Evolutionary conservation across 2,888 invertebrate genomes (phyloP).

Genomic region (Cerceris rybyensis): DNA sequence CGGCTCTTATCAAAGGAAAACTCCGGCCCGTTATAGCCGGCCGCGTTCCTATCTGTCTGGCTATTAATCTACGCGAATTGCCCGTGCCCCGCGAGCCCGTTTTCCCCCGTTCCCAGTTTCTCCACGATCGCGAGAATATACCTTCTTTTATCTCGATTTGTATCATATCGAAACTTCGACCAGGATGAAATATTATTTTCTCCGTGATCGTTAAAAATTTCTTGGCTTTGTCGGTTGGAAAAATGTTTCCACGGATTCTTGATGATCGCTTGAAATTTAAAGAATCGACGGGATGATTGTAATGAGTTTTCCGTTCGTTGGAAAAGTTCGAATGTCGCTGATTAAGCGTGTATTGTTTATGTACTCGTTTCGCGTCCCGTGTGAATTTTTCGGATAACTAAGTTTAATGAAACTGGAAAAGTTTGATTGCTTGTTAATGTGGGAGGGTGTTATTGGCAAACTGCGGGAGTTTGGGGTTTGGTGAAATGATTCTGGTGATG

Average conservation of each 20-base stretch:
- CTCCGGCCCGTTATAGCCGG: conserved; percentile 50
- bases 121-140: conserved; percentile 21
- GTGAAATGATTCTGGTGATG: too few species aligned
- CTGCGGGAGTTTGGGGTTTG: too few species aligned
- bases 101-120: conserved; percentile 1
- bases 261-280: too few species aligned
- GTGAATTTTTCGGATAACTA: too few species aligned
- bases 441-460: too few species aligned
- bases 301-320: too few species aligned
- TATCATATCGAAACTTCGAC: conserved; percentile 10
- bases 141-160: conserved; percentile 31
- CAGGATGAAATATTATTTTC: conserved; percentile 9
- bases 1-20: conserved; percentile 61
- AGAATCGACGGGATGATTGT: too few species aligned
- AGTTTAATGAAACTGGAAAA: too few species aligned
- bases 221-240: neutral
- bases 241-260: neutral
- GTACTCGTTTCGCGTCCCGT: too few species aligned
- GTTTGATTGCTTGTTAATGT: too few species aligned
- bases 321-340: too few species aligned
- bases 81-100: conserved; percentile 21
- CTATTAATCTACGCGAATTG: conserved; percentile 56
- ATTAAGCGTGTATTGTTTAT: too few species aligned
- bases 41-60: conserved; percentile 57
- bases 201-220: neutral